A percentile compares a stretch with the other conserved stretches of the same genome.
phyloP scores from a whole-genome alignment of 2,113 vertebrate genomes.

The Paramormyrops kingsleyae region DNA sequence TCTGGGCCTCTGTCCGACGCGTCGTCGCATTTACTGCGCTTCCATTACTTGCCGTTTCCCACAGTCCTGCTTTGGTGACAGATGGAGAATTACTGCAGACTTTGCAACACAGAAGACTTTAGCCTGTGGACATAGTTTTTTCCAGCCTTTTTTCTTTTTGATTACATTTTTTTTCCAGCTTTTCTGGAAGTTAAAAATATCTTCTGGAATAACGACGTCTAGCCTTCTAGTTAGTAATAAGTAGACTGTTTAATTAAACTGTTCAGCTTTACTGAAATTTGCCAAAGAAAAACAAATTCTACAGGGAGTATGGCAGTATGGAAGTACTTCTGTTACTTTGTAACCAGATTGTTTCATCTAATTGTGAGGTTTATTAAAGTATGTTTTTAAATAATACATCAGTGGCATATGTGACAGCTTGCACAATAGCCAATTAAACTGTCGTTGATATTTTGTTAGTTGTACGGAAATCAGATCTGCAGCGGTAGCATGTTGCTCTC shows the following conservation, averaged over 20 bases:
- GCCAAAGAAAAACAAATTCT: not conserved
- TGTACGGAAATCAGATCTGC: not conserved
- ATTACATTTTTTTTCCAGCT: not conserved
- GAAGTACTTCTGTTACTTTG: not conserved
- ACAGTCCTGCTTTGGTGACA: slow-evolving; percentile 6
- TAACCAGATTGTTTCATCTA: not conserved
- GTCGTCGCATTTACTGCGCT: not conserved
- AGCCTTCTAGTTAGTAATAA: not conserved
- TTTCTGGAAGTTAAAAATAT: not conserved
- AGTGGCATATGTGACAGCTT: not conserved
- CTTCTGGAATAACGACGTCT: not conserved
- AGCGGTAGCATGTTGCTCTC: not conserved
- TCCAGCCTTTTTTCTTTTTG: not conserved
- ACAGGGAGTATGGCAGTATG: not conserved
- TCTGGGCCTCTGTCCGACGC: not conserved
- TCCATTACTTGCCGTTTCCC: slow-evolving; percentile 5
- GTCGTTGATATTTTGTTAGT: not conserved
- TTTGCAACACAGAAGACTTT: not conserved
- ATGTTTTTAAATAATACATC: not conserved
- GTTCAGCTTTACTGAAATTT: not conserved
- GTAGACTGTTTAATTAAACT: not conserved
- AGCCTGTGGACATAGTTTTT: not conserved
- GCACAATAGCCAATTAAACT: not conserved
- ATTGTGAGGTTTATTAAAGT: not conserved
- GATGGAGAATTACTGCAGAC: slow-evolving; percentile 3